phyloP scores from a whole-genome alignment of 1,140 invertebrate species.

The Dryas iulia region DNA sequence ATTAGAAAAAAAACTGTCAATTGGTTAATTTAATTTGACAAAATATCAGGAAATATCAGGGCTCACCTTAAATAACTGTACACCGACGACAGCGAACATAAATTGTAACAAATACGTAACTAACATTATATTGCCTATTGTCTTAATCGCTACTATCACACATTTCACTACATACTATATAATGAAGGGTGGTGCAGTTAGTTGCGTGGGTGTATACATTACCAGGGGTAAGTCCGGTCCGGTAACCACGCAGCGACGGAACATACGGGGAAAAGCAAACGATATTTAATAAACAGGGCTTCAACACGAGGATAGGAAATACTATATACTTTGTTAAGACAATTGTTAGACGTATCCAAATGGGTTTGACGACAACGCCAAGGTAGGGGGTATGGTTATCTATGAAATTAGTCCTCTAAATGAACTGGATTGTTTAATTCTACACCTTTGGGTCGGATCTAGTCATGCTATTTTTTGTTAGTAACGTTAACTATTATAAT shows the following conservation, averaged over 20 bases:
- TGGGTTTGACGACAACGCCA: conserved; percentile 51
- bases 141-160: conserved; percentile 99
- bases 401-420: conserved; percentile 46
- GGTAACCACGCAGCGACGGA: conserved; percentile 60
- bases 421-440: conserved; percentile 39
- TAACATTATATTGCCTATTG: conserved; percentile 99
- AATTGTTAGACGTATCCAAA: conserved; percentile 37
- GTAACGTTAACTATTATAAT: neutral
- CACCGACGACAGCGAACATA: conserved; percentile 99
- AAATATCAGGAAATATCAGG: neutral
- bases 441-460: conserved; percentile 67
- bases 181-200: conserved; percentile 48
- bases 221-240: conserved; percentile 65
- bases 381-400: conserved; percentile 66
- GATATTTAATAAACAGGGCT: conserved; percentile 58
- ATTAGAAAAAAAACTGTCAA: neutral
- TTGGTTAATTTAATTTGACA: neutral
- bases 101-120: conserved; percentile 99
- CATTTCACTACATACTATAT: conserved; percentile 98
- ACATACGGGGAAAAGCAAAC: conserved; percentile 75
- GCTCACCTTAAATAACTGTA: conserved; percentile 98
- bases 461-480: conserved; percentile 22
- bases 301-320: conserved; percentile 24
- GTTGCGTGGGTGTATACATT: conserved; percentile 64
- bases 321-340: conserved; percentile 39